A percentile compares a stretch with the other conserved stretches of the same genome.
Conservation (phyloP, 2,888 invertebrate species). For the Ferrisia virgata region DNA sequence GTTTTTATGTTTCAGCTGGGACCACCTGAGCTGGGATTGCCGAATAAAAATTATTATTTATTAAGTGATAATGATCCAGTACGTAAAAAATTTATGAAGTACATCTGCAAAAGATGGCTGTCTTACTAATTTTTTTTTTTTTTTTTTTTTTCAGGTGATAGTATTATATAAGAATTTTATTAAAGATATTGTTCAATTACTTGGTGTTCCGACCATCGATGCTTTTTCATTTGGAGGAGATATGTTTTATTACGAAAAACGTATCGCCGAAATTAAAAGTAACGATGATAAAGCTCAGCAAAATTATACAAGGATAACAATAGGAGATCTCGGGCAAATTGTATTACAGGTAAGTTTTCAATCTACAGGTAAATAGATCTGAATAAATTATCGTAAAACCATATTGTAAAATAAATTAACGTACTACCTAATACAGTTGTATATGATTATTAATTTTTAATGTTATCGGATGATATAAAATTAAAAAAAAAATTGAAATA, state of each 20-base stretch:
- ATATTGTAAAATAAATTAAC: too few relatives aligned
- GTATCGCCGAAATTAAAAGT: slow-evolving; percentile 58
- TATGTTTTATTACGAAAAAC: slow-evolving; percentile 59
- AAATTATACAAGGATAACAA: slow-evolving; percentile 53
- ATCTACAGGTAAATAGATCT: neutral
- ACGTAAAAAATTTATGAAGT: neutral
- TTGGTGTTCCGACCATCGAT: slow-evolving; percentile 56
- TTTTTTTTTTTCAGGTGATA: slow-evolving; percentile 53
- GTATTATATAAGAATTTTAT: slow-evolving; percentile 57
- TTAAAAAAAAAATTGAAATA: too few relatives aligned
- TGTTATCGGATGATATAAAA: too few relatives aligned
- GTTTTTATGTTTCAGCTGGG: neutral
- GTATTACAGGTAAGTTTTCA: slow-evolving; percentile 54
- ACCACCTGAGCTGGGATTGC: slow-evolving; percentile 29
- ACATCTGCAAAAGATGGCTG: too few relatives aligned
- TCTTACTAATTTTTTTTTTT: neutral
- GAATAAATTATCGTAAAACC: too few relatives aligned
- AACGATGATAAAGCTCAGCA: slow-evolving; percentile 52
- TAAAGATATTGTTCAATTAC: slow-evolving; percentile 56
- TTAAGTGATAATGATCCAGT: neutral
- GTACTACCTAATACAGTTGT: too few relatives aligned
- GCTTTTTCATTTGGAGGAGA: slow-evolving; percentile 57
- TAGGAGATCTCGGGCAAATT: slow-evolving; percentile 55
- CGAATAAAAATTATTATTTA: slow-evolving; percentile 16
- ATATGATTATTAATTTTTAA: too few relatives aligned